Evolutionary conservation across 2,888 invertebrate genomes (phyloP), one percentile per base, ranked within the genome.

Genomic region (Resseliella maxima): DNA sequence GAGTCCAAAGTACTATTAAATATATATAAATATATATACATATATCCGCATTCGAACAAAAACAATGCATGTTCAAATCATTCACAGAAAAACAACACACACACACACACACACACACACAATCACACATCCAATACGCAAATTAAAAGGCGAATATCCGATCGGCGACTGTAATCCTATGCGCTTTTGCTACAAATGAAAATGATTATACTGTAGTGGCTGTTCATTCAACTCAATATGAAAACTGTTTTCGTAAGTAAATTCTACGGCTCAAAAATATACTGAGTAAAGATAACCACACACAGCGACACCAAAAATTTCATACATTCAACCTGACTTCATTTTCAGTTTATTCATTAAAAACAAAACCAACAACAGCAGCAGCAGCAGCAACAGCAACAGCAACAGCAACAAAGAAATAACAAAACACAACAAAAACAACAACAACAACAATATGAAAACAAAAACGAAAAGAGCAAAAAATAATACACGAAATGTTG

Each of bases 181-280:
- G 72, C 72, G 24, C 72, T 72, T 72, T 72, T 72, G 31, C 31
- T 72, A 72, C n/a, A 31, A 24, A 72, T 31, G 31, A 72, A 72
- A 27, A 72, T 31, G 31, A 31, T 72, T 31, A 31, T 72, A 35
- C 31, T 72, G 72, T 72, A 18, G 59, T 31, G 2, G 31, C 31
- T 72, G 72, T 72, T 72, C 72, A 72, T 72, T 72, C 72, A 72
- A 72, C 72, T 72, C 72, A 31, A 72, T 31, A 72, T 72, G 31
- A 72, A 72, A 72, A 72, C 72, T 72, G 72, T 72, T 72, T 72
- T 72, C 72, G 72, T 72, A 72, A 72, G 72, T 72, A 72, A 31
- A 72, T 72, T 72, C 72, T 72, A 72, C 72, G 72, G 31, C 72
- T 31, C 72, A 27, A 72, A 72, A 59, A 24, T 24, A 59, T 24